Percentiles rank a stretch among this genome's conserved stretches.
These are phyloP conservation scores for Anadara kagoshimensis DNA, from an alignment of 1,140 invertebrate genomes.

Conservation along the genomic window DNA sequence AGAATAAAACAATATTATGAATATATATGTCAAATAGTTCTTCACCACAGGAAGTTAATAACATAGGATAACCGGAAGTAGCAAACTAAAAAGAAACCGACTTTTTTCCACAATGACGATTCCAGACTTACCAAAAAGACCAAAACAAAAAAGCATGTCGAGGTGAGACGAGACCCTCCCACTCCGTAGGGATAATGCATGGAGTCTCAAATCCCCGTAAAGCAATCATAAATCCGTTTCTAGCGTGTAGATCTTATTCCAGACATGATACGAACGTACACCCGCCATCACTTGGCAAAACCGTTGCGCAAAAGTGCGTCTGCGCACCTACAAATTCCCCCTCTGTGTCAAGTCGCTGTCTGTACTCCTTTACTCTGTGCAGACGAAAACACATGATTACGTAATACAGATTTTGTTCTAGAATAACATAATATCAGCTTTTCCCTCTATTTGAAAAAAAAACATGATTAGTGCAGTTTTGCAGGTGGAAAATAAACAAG, in stretches of 20 bases:
- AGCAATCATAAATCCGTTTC: constrained; percentile 33
- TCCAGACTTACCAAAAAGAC: constrained; percentile 38
- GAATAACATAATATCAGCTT: too few relatives aligned
- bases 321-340: constrained; percentile 27
- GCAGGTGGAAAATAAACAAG: too few relatives aligned
- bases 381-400: too few relatives aligned
- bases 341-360: too few relatives aligned
- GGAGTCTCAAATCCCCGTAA: constrained; percentile 27
- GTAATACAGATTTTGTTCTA: too few relatives aligned
- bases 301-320: constrained; percentile 32
- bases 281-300: constrained; percentile 29
- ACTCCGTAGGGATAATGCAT: constrained; percentile 37
- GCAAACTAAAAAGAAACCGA: neutral
- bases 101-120: neutral
- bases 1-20: constrained; percentile 11
- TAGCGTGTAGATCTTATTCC: constrained; percentile 5
- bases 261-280: constrained; percentile 2
- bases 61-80: constrained; percentile 23
- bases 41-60: constrained; percentile 20
- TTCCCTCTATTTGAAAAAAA: too few relatives aligned
- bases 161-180: constrained; percentile 31
- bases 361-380: too few relatives aligned
- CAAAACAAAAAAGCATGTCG: constrained; percentile 43
- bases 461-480: too few relatives aligned
- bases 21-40: too few relatives aligned